Evolutionary conservation across 2,888 invertebrate species (phyloP).

Genomic region (Drosophila putrida): DNA sequence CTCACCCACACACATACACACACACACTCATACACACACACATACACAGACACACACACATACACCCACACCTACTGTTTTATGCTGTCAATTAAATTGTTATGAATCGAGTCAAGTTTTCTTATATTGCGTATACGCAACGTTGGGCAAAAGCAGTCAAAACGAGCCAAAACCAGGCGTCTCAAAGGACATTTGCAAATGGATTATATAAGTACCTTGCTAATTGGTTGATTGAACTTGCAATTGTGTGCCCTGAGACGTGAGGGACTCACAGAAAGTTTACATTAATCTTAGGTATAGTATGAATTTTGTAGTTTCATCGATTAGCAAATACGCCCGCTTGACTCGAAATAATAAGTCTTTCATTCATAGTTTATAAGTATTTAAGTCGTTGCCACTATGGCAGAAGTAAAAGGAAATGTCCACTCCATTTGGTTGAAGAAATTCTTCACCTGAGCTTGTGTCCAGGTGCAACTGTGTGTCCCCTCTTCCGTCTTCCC

Average conservation of each 20-base stretch:
- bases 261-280: background rate
- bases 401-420: background rate
- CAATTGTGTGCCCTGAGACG: constrained; percentile 9
- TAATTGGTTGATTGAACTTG: constrained; percentile 27
- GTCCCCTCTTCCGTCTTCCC: background rate
- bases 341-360: constrained; percentile 20
- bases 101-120: constrained; percentile 9
- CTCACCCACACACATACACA: background rate
- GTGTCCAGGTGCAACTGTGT: constrained; percentile 37
- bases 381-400: constrained; percentile 30
- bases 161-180: background rate
- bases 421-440: constrained; percentile 15
- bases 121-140: constrained; percentile 44
- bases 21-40: constrained; percentile 3
- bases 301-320: constrained; percentile 13
- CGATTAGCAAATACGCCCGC: constrained; percentile 16
- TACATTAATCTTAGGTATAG: constrained; percentile 6
- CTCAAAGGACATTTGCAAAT: constrained; percentile 35
- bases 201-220: constrained; percentile 23
- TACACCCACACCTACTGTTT: background rate
- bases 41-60: background rate
- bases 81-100: constrained; percentile 45
- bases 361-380: constrained; percentile 45
- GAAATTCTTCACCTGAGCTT: constrained; percentile 31
- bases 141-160: constrained; percentile 3